Base-by-base conservation (phyloP, 2,113 vertebrate species). In the Lampris incognitus region DNA sequence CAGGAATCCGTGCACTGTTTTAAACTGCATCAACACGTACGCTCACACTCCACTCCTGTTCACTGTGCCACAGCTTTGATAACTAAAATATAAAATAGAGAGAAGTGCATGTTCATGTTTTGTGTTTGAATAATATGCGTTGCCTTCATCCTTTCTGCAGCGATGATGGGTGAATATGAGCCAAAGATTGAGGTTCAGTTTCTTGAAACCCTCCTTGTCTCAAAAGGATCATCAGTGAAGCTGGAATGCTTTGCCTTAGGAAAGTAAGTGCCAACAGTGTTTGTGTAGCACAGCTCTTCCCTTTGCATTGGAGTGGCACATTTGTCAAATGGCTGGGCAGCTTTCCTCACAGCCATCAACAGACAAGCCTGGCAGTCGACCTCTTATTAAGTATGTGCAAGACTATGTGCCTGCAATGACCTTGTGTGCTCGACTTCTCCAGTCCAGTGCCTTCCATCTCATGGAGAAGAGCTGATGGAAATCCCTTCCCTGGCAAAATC, bases 161-260 rank as follows among this genome's bases (percentile, higher is more conserved):
- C 92, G 79, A 95, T 93, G 87, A 97, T 97, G 97, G 97, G 96
- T 37, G 96, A 97, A 81, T 97, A 97, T 1, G 96, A 98, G 86
- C 96, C 96, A 38, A 97, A 98, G 94, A 97, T 97, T 1, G 96
- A 98, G 93, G 96, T 95, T 71, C 93, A 74, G 61, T 96, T 98
- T 76, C 94, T 95, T 49, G 95, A 97, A 83, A 91, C 78, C 0
- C 87, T 93, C 41, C 86, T 91, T 1, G 94, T 96, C 11, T 92
- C 84, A 1, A 92, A 95, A 91, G 96, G 95, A 91, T 96, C 95
- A 0, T 95, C 95, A 1, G 93, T 96, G 85, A 93, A 94, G 44
- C 93, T 97, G 94, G 96, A 97, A 81, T 97, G 96, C 88, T 97
- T 97, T 69, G 96, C 96, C 90, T 95, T 97, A 78, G 96, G 96